These are phyloP conservation scores for Caenorhabditis briggsae DNA, from an alignment of 1,140 invertebrate genomes.

Conservation along the genomic window DNA sequence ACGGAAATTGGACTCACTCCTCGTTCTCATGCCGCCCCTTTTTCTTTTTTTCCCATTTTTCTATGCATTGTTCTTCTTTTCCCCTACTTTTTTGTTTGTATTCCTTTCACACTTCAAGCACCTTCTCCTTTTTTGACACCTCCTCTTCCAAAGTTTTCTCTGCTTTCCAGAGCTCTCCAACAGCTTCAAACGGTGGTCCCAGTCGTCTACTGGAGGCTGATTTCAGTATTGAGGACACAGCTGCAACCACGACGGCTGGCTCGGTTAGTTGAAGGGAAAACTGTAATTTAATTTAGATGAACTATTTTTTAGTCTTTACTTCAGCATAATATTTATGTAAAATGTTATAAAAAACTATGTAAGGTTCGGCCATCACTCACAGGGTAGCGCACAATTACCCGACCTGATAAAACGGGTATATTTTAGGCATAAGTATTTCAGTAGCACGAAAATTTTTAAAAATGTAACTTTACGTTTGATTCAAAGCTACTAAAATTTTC, in stretches of 20 bases:
- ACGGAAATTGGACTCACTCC: slow-evolving; percentile 51
- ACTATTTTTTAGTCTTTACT: no score
- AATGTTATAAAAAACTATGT: no score
- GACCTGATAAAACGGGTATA: no score
- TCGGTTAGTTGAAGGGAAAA: slow-evolving; percentile 4
- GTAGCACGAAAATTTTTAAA: no score
- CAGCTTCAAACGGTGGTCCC: neutral
- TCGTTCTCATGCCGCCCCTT: slow-evolving; percentile 45
- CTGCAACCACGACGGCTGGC: slow-evolving; percentile 49
- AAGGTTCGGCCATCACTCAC: no score
- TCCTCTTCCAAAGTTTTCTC: neutral
- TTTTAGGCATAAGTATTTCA: no score
- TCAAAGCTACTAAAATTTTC: no score
- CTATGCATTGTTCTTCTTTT: slow-evolving; percentile 32
- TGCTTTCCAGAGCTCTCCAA: neutral
- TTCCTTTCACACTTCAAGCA: slow-evolving; percentile 19
- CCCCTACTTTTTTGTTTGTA: neutral
- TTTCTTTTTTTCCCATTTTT: neutral
- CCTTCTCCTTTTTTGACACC: slow-evolving; percentile 4
- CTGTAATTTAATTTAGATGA: no score
- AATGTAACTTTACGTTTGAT: no score
- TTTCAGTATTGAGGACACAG: slow-evolving; percentile 43
- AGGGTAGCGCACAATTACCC: no score
- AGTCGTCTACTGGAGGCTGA: slow-evolving; percentile 32
- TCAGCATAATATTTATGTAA: no score